phyloP scores from a whole-genome alignment of 1,140 invertebrate species.

The Cherax quadricarinatus region DNA sequence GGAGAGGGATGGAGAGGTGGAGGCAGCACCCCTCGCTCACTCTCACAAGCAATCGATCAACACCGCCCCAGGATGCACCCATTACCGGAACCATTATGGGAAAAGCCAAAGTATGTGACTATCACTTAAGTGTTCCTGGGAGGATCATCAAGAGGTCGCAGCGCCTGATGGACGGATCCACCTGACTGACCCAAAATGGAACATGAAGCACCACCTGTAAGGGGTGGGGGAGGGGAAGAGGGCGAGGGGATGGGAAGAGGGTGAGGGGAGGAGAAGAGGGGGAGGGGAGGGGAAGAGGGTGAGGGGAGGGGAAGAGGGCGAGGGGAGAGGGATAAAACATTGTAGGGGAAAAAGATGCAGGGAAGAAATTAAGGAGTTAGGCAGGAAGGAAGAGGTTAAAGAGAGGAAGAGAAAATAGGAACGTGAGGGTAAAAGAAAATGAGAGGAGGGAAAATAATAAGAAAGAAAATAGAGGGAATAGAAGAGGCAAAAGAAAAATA shows the following conservation, averaged over 20 bases:
- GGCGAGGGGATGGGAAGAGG: not conserved
- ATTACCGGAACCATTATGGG: slow-evolving; percentile 53
- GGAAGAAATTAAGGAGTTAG: too few species aligned
- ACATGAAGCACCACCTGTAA: too few species aligned
- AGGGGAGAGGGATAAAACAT: too few species aligned
- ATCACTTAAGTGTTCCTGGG: slow-evolving; percentile 49
- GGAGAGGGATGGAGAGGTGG: not conserved
- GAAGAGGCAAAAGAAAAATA: too few species aligned
- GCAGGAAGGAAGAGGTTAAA: too few species aligned
- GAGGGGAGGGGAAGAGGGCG: not conserved
- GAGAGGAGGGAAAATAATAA: too few species aligned
- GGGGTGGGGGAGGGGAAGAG: not conserved
- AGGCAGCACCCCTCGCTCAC: not conserved
- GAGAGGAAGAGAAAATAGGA: too few species aligned
- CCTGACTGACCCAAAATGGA: not conserved
- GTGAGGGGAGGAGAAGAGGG: too few species aligned
- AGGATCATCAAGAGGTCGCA: slow-evolving; percentile 27
- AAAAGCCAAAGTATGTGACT: slow-evolving; percentile 52
- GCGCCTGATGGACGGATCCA: not conserved
- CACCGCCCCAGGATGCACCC: slow-evolving; percentile 5
- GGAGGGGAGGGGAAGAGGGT: not conserved
- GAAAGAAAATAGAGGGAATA: too few species aligned
- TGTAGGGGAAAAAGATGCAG: too few species aligned
- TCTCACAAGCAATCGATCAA: slow-evolving; percentile 41
- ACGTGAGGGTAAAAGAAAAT: too few species aligned